Evolutionary conservation across 2,113 vertebrate species (phyloP), one percentile per base, ranked within the genome.

Genomic region (Pimephales promelas): DNA sequence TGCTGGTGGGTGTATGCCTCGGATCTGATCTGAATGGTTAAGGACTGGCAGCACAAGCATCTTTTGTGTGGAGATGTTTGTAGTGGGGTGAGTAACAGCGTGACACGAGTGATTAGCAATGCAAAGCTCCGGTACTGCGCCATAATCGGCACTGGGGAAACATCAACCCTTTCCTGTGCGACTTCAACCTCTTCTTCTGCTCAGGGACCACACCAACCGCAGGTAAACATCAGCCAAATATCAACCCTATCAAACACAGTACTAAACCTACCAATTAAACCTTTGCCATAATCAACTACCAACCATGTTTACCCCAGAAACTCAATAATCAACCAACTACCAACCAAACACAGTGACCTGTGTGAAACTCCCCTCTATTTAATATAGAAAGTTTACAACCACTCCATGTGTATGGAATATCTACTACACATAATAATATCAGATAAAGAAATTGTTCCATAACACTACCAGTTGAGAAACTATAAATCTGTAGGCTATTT

Each of bases 41-140:
- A 95, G 94, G 91, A 93, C 96, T 82, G 84, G 11, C 62, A 90
- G 47, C 95, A 96, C 97, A 97, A 93, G 93, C 92, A 85, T 56
- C 93, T 90, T 95, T 98, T 98, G 97, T 98, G 95, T 96, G 94
- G 89, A 94, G 95, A 95, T 94, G 91, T 90, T 94, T 95, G 95
- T 92, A 94, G 95, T 95, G 94, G 95, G 94, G 94, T 93, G 94
- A 92, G 94, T 94, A 81, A 85, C 92, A 93, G 94, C 90, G 94
- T 95, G 91, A 91, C 90, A 81, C 86, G 87, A 90, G 89, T 92
- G 91, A 95, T 95, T 95, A 94, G 93, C 95, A 93, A 92, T 94
- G 93, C 95, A 94, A 93, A 95, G 92, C 89, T 90, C 82, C 40
- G 89, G 92, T 90, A 90, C 91, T 92, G 89, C 93, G 84, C 75